Evolutionary conservation across 2,888 invertebrate genomes (phyloP).

Genomic region (Philereme vetulata): DNA sequence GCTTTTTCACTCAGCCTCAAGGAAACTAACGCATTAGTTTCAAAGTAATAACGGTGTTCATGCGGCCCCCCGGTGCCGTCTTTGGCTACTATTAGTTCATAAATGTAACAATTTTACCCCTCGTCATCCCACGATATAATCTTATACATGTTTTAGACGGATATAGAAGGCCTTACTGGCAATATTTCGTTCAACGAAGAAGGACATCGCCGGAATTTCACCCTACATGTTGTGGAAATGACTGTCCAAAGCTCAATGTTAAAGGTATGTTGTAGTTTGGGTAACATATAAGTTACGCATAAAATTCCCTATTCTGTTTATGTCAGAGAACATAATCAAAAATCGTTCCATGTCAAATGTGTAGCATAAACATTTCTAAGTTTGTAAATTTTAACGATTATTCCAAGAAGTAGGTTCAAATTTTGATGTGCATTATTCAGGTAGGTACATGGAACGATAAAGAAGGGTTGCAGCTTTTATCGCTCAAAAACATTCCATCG

Average conservation of each 20-base stretch:
- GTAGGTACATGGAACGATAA: slow-evolving; percentile 95
- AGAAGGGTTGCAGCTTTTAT: slow-evolving; percentile 88
- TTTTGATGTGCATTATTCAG: slow-evolving; percentile 54
- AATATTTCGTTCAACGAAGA: slow-evolving; percentile 96
- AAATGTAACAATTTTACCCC: slow-evolving; percentile 41
- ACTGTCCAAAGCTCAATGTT: slow-evolving; percentile 96
- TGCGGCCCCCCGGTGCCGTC: slow-evolving; percentile 23
- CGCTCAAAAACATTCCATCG: slow-evolving; percentile 90
- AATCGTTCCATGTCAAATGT: too few relatives aligned
- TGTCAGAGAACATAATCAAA: too few relatives aligned
- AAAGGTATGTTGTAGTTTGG: slow-evolving; percentile 81
- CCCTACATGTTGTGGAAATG: slow-evolving; percentile 96
- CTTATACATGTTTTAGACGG: slow-evolving; percentile 85
- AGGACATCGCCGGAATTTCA: slow-evolving; percentile 94
- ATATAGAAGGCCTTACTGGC: slow-evolving; percentile 95
- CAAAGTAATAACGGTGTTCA: slow-evolving; percentile 33
- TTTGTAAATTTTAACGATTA: too few relatives aligned
- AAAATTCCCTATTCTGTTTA: too few relatives aligned
- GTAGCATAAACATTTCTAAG: too few relatives aligned
- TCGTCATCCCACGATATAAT: slow-evolving; percentile 32
- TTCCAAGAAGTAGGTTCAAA: too few relatives aligned
- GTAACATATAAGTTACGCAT: neutral
- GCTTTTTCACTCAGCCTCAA: too few relatives aligned
- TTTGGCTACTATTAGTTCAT: slow-evolving; percentile 30
- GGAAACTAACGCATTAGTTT: slow-evolving; percentile 26